phyloP scores from a whole-genome alignment of 2,113 vertebrate genomes.

The Vireo altiloquus region DNA sequence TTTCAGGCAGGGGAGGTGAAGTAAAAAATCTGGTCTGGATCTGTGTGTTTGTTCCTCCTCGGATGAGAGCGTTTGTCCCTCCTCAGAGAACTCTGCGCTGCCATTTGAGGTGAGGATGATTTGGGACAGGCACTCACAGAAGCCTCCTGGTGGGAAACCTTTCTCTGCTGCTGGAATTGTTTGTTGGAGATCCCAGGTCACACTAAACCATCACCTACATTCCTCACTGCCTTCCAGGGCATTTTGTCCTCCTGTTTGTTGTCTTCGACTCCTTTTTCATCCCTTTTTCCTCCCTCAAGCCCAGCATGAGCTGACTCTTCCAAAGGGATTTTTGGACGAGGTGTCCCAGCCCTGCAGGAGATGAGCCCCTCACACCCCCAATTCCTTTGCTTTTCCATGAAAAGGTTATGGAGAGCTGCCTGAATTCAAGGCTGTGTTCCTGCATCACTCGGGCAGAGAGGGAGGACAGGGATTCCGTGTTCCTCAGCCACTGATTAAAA shows the following conservation, averaged over 20 bases:
- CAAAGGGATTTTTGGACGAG: background rate
- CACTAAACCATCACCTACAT: background rate
- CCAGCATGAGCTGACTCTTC: background rate
- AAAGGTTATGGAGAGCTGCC: background rate
- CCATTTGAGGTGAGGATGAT: background rate
- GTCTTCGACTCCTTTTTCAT: background rate
- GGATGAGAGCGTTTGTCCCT: background rate
- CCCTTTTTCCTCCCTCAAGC: background rate
- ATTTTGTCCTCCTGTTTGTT: background rate
- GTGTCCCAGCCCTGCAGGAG: background rate
- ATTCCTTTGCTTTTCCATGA: background rate
- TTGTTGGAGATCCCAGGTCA: background rate
- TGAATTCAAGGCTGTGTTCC: background rate
- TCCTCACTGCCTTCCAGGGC: background rate
- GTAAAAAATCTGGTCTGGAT: constrained; percentile 67
- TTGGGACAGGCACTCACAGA: background rate
- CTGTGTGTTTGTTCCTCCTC: background rate
- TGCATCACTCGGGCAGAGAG: background rate
- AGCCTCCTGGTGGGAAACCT: background rate
- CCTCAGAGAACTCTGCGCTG: background rate
- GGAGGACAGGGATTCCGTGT: background rate
- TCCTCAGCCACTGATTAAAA: background rate
- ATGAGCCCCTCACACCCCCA: background rate
- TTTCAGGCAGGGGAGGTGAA: constrained; percentile 48
- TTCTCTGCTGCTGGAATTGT: background rate